phyloP scores from a whole-genome alignment of 1,140 invertebrate genomes.

The Neocloeon triangulifer region DNA sequence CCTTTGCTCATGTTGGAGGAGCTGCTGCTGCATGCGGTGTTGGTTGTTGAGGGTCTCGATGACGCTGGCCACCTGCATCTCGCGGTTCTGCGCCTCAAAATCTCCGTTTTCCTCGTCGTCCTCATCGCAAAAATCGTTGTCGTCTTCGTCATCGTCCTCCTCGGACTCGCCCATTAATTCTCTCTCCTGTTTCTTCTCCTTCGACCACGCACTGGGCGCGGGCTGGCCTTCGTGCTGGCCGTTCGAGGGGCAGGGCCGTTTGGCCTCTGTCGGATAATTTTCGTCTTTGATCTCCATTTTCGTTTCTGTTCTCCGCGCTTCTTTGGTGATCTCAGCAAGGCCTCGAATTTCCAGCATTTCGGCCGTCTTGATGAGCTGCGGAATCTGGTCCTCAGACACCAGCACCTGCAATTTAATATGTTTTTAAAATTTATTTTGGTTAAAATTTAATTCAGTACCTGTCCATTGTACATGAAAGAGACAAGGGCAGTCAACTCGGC shows the following conservation, averaged over 20 bases:
- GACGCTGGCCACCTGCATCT: no score
- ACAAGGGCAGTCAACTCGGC: conserved; percentile 21
- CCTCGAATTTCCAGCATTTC: conserved; percentile 11
- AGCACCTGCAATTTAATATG: no score
- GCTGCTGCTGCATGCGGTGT: no score
- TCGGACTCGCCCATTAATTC: not conserved
- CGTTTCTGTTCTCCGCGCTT: no score
- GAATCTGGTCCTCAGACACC: conserved; percentile 10
- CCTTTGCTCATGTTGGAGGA: no score
- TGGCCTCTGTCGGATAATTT: no score
- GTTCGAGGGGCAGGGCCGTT: no score
- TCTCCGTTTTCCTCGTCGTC: conserved; percentile 1
- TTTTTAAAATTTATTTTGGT: no score
- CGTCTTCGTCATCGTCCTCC: conserved; percentile 2
- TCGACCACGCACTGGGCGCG: not conserved
- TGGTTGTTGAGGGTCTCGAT: no score
- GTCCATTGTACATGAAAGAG: conserved; percentile 24
- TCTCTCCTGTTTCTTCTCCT: conserved; percentile 2
- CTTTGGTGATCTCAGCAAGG: conserved; percentile 8
- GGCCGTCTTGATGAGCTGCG: conserved; percentile 10
- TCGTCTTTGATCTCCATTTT: no score
- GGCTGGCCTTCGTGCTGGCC: not conserved
- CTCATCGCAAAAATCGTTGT: not conserved
- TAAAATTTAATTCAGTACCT: no score
- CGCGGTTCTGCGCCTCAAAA: no score